phyloP scores from a whole-genome alignment of 1,140 invertebrate genomes.

The Nomia melanderi region DNA sequence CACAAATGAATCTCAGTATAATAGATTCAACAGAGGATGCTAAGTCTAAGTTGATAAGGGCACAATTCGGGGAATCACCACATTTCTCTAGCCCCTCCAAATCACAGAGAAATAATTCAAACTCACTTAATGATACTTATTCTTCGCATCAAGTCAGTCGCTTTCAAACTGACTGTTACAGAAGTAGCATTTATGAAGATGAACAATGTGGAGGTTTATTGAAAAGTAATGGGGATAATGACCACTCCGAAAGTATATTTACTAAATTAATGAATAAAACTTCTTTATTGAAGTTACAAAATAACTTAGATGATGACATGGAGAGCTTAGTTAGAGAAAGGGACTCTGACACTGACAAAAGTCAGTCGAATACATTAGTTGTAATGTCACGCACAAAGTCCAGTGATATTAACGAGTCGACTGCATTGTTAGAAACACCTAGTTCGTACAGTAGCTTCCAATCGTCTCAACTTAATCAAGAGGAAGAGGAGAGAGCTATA shows the following conservation, averaged over 20 bases:
- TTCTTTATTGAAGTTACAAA: slow-evolving; percentile 74
- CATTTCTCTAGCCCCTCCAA: slow-evolving; percentile 71
- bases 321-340: slow-evolving; percentile 72
- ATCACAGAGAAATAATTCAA: slow-evolving; percentile 65
- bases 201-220: slow-evolving; percentile 66
- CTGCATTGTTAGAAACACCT: slow-evolving; percentile 73
- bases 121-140: slow-evolving; percentile 70
- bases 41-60: slow-evolving; percentile 59
- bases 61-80: slow-evolving; percentile 63
- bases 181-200: slow-evolving; percentile 68
- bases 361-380: slow-evolving; percentile 68
- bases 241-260: slow-evolving; percentile 73
- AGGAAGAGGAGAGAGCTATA: slow-evolving; percentile 76
- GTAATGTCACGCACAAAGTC: slow-evolving; percentile 74
- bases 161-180: slow-evolving; percentile 73
- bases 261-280: slow-evolving; percentile 77
- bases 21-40: slow-evolving; percentile 69
- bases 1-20: slow-evolving; percentile 87
- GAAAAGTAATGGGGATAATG: slow-evolving; percentile 58
- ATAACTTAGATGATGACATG: slow-evolving; percentile 71
- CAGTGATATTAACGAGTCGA: slow-evolving; percentile 74
- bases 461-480: slow-evolving; percentile 73
- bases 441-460: slow-evolving; percentile 76
- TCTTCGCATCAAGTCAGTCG: slow-evolving; percentile 70
- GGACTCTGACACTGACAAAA: slow-evolving; percentile 62